These are phyloP conservation scores for Mellilla xanthometata DNA, from an alignment of 2,888 invertebrate genomes.

Conservation along the genomic window DNA sequence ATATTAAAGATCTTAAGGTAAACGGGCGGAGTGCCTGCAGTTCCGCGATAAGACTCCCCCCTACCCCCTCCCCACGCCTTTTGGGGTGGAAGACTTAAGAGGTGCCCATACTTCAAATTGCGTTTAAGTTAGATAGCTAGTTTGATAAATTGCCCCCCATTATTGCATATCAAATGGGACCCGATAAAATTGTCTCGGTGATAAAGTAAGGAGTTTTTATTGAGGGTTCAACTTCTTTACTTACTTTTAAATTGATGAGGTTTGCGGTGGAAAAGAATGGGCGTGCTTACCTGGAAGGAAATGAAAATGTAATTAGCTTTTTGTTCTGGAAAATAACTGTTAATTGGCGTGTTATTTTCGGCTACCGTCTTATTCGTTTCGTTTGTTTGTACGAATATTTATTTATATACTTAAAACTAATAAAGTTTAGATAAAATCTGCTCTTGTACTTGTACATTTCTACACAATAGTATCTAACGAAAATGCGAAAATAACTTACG, in stretches of 20 bases:
- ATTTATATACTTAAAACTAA: no score
- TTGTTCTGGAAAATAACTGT: constrained; percentile 1
- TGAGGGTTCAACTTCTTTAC: constrained; percentile 42
- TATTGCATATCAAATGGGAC: constrained; percentile 77
- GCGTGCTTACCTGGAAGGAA: constrained; percentile 52
- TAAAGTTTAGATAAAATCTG: no score
- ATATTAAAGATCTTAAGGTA: constrained; percentile 83
- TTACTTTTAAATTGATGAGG: constrained; percentile 41
- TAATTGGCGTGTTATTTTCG: constrained; percentile 17
- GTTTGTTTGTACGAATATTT: no score
- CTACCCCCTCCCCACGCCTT: constrained; percentile 47
- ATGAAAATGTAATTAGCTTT: constrained; percentile 20
- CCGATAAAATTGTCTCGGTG: constrained; percentile 63
- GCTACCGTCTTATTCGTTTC: no score
- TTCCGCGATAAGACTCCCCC: constrained; percentile 76
- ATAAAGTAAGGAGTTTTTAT: constrained; percentile 50
- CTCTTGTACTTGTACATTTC: not conserved
- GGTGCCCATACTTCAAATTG: constrained; percentile 79
- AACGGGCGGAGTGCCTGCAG: constrained; percentile 78
- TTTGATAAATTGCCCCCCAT: constrained; percentile 77
- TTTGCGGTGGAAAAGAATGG: constrained; percentile 28
- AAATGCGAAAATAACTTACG: constrained; percentile 30
- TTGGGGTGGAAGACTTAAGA: constrained; percentile 72
- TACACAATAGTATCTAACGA: not conserved
- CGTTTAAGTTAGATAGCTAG: constrained; percentile 80